A percentile compares a stretch with the other conserved stretches of the same genome.
phyloP scores from a whole-genome alignment of 2,113 vertebrate species.

The Plotosus lineatus region DNA sequence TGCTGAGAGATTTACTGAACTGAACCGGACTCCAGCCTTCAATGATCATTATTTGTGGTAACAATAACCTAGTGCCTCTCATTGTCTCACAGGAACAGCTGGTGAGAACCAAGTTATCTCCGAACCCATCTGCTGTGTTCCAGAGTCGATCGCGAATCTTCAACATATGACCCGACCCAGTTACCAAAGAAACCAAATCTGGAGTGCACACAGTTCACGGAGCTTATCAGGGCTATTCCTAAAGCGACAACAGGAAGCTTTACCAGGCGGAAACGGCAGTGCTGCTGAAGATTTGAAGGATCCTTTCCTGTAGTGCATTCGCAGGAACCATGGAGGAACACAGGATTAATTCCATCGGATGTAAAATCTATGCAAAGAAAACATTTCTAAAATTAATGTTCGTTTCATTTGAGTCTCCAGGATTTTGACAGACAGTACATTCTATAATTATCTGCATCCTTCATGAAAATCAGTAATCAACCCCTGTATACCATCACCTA shows the following conservation, averaged over 20 bases:
- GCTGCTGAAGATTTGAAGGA: not conserved
- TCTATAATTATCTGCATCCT: not conserved
- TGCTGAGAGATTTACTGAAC: too few relatives aligned
- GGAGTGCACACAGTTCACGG: not conserved
- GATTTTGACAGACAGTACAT: not conserved
- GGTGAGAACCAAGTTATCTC: slow-evolving; percentile 83
- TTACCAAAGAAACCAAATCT: not conserved
- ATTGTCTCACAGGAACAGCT: slow-evolving; percentile 77
- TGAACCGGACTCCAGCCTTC: not conserved
- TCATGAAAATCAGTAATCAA: not conserved
- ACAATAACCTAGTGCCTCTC: not conserved
- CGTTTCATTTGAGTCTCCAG: slow-evolving; percentile 43
- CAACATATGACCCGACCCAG: slow-evolving; percentile 75
- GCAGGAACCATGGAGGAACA: not conserved
- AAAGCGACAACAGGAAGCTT: slow-evolving; percentile 19
- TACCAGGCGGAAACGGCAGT: not conserved
- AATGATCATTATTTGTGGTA: not conserved
- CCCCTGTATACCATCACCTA: too few relatives aligned
- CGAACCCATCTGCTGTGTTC: slow-evolving; percentile 92
- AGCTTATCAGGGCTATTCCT: not conserved
- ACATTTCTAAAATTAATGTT: slow-evolving; percentile 41
- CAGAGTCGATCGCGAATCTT: slow-evolving; percentile 84
- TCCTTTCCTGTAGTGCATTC: slow-evolving; percentile 34
- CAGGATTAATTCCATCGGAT: slow-evolving; percentile 57
- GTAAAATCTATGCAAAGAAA: slow-evolving; percentile 75